phyloP scores from a whole-genome alignment of 2,797 vertebrate species.

The Sebastiscus tertius region DNA sequence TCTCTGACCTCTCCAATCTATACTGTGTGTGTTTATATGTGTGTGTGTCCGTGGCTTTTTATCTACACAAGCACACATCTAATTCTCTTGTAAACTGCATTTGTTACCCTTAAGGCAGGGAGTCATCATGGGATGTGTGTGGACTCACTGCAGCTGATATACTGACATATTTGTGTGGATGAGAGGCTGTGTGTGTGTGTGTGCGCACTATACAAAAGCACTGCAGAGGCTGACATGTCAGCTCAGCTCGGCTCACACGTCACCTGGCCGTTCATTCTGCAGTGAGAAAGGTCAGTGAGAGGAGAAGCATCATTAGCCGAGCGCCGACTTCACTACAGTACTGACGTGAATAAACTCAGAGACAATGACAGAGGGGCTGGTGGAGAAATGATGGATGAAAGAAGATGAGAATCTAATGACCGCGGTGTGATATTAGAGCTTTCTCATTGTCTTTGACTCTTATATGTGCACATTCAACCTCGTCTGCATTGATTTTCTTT shows the following conservation, averaged over 20 bases:
- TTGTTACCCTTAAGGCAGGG: background rate
- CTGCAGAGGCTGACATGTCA: conserved; percentile 4
- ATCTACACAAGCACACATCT: background rate
- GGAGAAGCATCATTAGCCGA: conserved; percentile 47
- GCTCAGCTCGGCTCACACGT: conserved; percentile 11
- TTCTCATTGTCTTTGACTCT: background rate
- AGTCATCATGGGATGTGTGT: background rate
- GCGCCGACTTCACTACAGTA: background rate
- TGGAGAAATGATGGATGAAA: conserved; percentile 33
- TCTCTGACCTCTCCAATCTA: background rate
- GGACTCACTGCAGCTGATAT: background rate
- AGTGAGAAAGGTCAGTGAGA: conserved; percentile 50
- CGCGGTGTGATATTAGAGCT: conserved; percentile 3
- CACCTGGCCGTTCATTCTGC: conserved; percentile 10
- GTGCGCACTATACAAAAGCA: background rate
- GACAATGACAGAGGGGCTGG: background rate
- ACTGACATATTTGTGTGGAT: background rate
- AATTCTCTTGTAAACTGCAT: background rate
- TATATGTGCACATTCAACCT: background rate
- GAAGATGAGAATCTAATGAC: conserved; percentile 39
- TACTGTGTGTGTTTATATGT: background rate
- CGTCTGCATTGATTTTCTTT: background rate
- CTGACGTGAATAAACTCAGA: conserved; percentile 31
- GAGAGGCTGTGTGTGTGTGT: background rate
- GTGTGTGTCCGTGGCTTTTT: background rate